Percentiles rank a stretch among this genome's conserved stretches.
Evolutionary conservation across 2,113 vertebrate genomes (phyloP).

Genomic region (Nothobranchius kuhntae): DNA sequence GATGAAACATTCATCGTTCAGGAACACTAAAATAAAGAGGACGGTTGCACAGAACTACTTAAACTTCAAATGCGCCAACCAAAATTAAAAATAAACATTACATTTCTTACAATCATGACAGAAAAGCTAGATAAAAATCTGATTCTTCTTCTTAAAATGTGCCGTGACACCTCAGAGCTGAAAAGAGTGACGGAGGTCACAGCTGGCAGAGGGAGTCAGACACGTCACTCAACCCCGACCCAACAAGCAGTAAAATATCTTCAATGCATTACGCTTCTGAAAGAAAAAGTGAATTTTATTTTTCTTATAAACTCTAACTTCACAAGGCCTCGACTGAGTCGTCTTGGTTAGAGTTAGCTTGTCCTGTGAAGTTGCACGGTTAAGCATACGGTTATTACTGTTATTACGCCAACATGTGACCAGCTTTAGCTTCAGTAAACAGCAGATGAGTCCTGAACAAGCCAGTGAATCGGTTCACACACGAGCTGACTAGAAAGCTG

Average conservation of each 20-base stretch:
- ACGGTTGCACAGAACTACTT: too few relatives aligned
- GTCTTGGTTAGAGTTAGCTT: slow-evolving; percentile 14
- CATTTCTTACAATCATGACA: background rate
- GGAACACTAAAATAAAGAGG: background rate
- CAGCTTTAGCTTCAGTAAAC: slow-evolving; percentile 12
- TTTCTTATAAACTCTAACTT: background rate
- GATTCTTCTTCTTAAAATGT: slow-evolving; percentile 10
- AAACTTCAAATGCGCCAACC: too few relatives aligned
- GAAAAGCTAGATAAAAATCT: background rate
- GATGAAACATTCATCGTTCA: slow-evolving; percentile 11
- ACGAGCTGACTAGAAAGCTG: background rate
- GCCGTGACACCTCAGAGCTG: slow-evolving; percentile 17
- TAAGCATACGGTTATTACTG: slow-evolving; percentile 19
- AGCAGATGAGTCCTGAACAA: slow-evolving; percentile 25
- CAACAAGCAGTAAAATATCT: background rate
- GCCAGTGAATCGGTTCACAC: slow-evolving; percentile 6
- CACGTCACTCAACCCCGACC: slow-evolving; percentile 24
- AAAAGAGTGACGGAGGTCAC: slow-evolving; percentile 19
- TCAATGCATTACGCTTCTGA: background rate
- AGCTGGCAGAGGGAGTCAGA: background rate
- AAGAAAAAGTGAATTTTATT: background rate
- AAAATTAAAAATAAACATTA: too few relatives aligned
- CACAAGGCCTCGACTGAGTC: slow-evolving; percentile 34
- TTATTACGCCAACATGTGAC: background rate
- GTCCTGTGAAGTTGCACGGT: too few relatives aligned